Evolutionary conservation across 2,888 invertebrate species (phyloP).

Genomic region (Drosophila ustulata): DNA sequence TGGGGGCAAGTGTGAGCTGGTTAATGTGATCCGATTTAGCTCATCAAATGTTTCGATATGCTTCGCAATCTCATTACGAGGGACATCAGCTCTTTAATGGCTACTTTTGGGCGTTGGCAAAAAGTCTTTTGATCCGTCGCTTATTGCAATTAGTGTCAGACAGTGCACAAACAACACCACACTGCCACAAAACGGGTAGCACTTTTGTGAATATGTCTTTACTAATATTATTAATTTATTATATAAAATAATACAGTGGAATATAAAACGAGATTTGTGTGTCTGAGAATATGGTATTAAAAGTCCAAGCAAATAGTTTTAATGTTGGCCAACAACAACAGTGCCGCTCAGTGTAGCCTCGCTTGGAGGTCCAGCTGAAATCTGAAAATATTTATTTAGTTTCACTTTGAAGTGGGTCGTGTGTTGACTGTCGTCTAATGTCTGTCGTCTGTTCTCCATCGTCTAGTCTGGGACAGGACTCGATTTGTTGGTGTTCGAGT

Average conservation of each 20-base stretch:
- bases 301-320: not conserved
- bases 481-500: conserved; percentile 36
- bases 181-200: not conserved
- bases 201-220: too few relatives aligned
- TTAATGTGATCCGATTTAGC: conserved; percentile 4
- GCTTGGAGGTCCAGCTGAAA: conserved; percentile 19
- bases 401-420: conserved; percentile 68
- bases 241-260: too few relatives aligned
- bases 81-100: conserved; percentile 42
- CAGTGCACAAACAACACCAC: conserved; percentile 19
- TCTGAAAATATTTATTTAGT: conserved; percentile 76
- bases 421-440: conserved; percentile 31
- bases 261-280: too few relatives aligned
- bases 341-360: conserved; percentile 7
- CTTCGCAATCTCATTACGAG: not conserved
- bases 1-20: not conserved
- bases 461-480: conserved; percentile 29
- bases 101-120: conserved; percentile 40
- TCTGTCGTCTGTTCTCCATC: conserved; percentile 32
- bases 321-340: not conserved
- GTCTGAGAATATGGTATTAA: too few relatives aligned
- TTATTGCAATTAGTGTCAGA: conserved; percentile 70
- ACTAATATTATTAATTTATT: too few relatives aligned
- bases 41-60: not conserved
- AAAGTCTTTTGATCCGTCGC: conserved; percentile 67